Base-by-base conservation (phyloP, 2,797 vertebrate species). In the Phoxinus dragarum region DNA sequence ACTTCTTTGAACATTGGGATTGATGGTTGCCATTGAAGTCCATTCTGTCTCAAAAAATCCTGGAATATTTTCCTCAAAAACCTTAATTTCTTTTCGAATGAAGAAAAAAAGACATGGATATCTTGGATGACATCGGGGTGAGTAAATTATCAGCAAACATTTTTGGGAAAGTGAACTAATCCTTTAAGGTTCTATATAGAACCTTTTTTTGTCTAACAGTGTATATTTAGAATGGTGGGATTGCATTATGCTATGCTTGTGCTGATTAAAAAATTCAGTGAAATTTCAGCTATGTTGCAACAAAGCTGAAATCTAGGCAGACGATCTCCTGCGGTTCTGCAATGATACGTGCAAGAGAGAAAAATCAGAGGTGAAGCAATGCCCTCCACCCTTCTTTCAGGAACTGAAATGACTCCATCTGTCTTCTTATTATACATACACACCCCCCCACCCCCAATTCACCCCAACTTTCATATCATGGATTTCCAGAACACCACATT, bases 321-420 rank as follows among this genome's bases (percentile, higher is more conserved):
- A 42, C n/a, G 5, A 78, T 56, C 49, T 79, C 40, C 38, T 56
- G 38, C 5, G 66, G 36, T 78, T 84, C 74, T 47, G 44, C 23
- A 23, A 56, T 67, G 56, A 67, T 82, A 68, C 69, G 40, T 61
- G 47, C 59, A 68, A 86, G 54, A 74, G 23, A 68, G 66, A 38
- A 56, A 87, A 76, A 52, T 76, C 38, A 17, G 54, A 84, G 59
- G 72, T 84, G 77, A 87, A 75, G 86, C 23, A 80, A 82, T 78
- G 31, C 64, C 76, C 85, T 78, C 73, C 67, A 76, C 83, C 52
- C 83, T 56, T 81, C 81, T 88, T 86, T 81, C 27, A 82, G 78
- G 40, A 44, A 44, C 69, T 82, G 81, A 76, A 83, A 92, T 89
- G 84, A 90, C 89, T 92, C 75, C 78, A 74, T 72, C 72, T 27